These are phyloP conservation scores for Cotesia glomerata DNA, from an alignment of 1,140 invertebrate species.

Conservation along the genomic window DNA sequence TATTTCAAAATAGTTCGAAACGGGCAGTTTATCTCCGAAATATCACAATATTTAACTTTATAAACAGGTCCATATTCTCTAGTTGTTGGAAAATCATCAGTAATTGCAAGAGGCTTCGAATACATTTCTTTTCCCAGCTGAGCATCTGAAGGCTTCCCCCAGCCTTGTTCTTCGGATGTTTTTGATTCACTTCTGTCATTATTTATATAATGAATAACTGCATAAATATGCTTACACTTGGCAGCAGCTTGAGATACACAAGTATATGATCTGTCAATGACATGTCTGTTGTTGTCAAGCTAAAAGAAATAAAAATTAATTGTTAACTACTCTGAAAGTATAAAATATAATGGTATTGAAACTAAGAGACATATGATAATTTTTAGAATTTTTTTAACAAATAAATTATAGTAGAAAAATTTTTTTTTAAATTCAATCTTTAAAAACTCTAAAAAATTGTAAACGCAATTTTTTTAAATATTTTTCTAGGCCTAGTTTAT, in stretches of 20 bases:
- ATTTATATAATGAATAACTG: slow-evolving; percentile 27
- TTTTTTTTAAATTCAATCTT: no score
- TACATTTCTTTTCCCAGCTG: slow-evolving; percentile 25
- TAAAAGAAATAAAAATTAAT: slow-evolving; percentile 14
- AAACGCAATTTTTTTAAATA: no score
- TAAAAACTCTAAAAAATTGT: no score
- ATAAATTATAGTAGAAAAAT: no score
- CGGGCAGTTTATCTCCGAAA: not conserved
- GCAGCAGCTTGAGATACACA: slow-evolving; percentile 10
- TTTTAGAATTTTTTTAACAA: no score
- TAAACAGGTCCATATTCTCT: not conserved
- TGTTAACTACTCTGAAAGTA: not conserved
- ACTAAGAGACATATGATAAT: no score
- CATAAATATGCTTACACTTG: slow-evolving; percentile 30
- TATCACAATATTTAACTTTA: slow-evolving; percentile 8
- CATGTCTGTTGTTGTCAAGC: slow-evolving; percentile 19
- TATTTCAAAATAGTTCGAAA: not conserved
- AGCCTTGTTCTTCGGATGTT: slow-evolving; percentile 21
- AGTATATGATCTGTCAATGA: not conserved
- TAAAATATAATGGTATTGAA: no score
- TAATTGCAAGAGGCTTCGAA: slow-evolving; percentile 1
- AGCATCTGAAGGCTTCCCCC: slow-evolving; percentile 20
- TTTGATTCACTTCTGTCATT: slow-evolving; percentile 13
- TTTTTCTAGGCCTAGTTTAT: no score
- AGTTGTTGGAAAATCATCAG: slow-evolving; percentile 4